Conservation (phyloP, 2,888 invertebrate species). For the Reticulitermes lucifugus region DNA sequence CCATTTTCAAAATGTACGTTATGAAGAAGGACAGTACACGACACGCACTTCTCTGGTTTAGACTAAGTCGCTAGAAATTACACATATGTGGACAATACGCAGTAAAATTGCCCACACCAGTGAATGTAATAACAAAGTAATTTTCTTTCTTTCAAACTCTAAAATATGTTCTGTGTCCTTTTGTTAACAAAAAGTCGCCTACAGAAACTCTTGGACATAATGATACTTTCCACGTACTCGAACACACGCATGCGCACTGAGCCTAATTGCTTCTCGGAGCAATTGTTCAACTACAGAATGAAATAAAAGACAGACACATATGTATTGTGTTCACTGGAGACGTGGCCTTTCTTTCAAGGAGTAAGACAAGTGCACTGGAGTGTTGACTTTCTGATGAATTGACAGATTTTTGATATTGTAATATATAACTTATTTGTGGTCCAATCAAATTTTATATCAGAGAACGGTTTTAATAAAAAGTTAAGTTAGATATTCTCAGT, state of each 20-base stretch:
- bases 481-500: neutral
- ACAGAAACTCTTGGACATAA: slow-evolving; percentile 22
- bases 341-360: neutral
- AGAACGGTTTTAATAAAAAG: neutral
- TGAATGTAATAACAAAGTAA: slow-evolving; percentile 12
- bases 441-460: neutral
- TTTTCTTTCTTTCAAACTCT: slow-evolving; percentile 22
- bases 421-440: neutral
- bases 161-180: slow-evolving; percentile 27
- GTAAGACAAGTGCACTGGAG: neutral
- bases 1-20: neutral
- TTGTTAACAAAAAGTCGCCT: slow-evolving; percentile 34
- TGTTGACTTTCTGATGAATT: neutral
- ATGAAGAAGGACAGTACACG: neutral
- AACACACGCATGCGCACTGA: neutral
- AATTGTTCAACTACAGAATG: slow-evolving; percentile 19
- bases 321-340: neutral
- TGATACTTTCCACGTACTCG: slow-evolving; percentile 7
- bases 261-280: slow-evolving; percentile 20
- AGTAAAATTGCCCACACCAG: slow-evolving; percentile 25
- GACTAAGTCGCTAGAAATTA: neutral
- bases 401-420: neutral
- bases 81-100: neutral
- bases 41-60: slow-evolving; percentile 13
- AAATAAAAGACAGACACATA: neutral